Evolutionary conservation across 2,888 invertebrate genomes (phyloP).

Genomic region (Panopea generosa): DNA sequence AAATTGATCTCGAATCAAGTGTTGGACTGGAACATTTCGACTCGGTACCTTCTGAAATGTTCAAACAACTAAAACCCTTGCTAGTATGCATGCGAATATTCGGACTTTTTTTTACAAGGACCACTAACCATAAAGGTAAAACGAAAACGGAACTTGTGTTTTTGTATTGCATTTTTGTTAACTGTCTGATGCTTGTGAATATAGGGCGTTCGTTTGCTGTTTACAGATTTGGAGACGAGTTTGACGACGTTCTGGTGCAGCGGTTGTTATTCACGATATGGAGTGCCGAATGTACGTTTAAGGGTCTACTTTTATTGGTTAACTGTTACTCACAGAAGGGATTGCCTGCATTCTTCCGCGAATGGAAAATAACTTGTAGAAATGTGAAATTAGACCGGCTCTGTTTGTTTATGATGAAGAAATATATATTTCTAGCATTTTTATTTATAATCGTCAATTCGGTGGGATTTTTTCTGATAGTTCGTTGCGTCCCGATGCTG

Average conservation of each 20-base stretch:
- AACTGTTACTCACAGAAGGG: slow-evolving; percentile 58
- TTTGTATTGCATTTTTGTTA: slow-evolving; percentile 49
- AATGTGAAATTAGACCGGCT: slow-evolving; percentile 49
- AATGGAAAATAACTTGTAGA: slow-evolving; percentile 53
- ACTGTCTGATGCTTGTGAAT: slow-evolving; percentile 43
- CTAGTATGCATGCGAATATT: slow-evolving; percentile 54
- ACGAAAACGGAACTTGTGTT: slow-evolving; percentile 34
- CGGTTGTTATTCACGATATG: slow-evolving; percentile 67
- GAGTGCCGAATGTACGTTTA: slow-evolving; percentile 61
- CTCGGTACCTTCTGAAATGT: slow-evolving; percentile 39
- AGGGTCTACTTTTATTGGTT: slow-evolving; percentile 43
- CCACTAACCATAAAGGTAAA: slow-evolving; percentile 18
- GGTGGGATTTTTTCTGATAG: slow-evolving; percentile 45
- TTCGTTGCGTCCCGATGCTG: slow-evolving; percentile 58
- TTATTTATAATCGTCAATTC: slow-evolving; percentile 60
- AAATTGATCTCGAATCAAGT: slow-evolving; percentile 20
- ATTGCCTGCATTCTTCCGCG: slow-evolving; percentile 56
- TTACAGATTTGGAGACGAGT: slow-evolving; percentile 51
- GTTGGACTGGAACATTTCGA: slow-evolving; percentile 4
- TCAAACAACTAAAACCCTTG: slow-evolving; percentile 52
- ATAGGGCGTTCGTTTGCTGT: slow-evolving; percentile 57
- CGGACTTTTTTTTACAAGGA: slow-evolving; percentile 57
- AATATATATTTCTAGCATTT: slow-evolving; percentile 51
- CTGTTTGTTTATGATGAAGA: slow-evolving; percentile 55
- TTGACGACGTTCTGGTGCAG: slow-evolving; percentile 67